These are phyloP conservation scores for Opisthocomus hoazin DNA, from an alignment of 2,113 vertebrate species.

Conservation along the genomic window DNA sequence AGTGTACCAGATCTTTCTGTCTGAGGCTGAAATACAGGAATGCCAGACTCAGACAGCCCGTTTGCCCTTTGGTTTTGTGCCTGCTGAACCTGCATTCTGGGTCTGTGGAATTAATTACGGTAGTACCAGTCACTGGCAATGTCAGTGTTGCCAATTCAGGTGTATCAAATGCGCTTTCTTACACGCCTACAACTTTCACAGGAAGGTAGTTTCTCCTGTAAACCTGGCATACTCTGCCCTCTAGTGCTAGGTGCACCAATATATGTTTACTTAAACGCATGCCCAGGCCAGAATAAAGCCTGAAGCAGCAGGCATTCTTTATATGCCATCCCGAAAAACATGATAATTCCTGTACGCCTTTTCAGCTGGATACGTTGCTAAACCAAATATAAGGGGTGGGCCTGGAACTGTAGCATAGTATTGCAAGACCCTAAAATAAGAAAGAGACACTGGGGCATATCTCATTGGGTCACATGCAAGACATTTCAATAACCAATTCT, in stretches of 20 bases:
- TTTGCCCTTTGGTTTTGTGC: conserved; percentile 50
- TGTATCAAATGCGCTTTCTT: neutral
- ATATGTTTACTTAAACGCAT: neutral
- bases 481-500: neutral
- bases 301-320: neutral
- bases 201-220: neutral
- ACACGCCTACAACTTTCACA: neutral
- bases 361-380: neutral
- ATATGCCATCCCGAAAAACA: neutral
- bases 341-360: neutral
- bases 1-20: conserved; percentile 42
- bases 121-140: conserved; percentile 12
- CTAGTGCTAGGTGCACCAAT: conserved; percentile 7
- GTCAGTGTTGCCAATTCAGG: conserved; percentile 15
- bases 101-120: conserved; percentile 17
- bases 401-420: neutral
- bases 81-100: conserved; percentile 45
- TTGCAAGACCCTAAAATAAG: neutral
- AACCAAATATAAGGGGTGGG: neutral
- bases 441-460: neutral
- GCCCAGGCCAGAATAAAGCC: neutral
- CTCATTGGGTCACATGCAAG: neutral
- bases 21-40: conserved; percentile 54
- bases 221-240: conserved; percentile 13
- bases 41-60: conserved; percentile 23